Conservation (phyloP, 2,888 invertebrate genomes). For the Imbricaverruca yamaguchii region DNA sequence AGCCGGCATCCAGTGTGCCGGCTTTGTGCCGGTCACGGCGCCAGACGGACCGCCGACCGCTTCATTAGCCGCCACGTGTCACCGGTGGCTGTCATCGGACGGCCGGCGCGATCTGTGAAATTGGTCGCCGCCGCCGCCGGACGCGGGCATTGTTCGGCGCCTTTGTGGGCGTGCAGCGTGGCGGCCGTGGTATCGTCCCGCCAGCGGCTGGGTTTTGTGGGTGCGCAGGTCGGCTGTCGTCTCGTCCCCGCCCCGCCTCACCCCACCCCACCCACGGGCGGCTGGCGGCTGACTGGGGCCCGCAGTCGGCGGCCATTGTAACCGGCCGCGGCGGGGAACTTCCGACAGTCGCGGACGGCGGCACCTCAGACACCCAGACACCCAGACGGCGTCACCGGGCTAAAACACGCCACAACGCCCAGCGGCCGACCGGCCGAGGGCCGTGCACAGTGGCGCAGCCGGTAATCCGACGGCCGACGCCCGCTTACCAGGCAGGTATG, state of each 20-base stretch:
- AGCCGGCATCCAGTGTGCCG: no score
- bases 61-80: no score
- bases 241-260: no score
- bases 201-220: neutral
- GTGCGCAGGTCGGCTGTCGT: no score
- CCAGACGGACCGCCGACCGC: no score
- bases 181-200: neutral
- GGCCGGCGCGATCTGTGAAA: neutral
- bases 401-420: neutral
- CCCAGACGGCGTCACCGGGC: neutral
- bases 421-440: neutral
- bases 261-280: neutral
- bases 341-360: neutral
- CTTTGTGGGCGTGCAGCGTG: neutral
- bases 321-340: neutral
- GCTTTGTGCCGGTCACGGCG: no score
- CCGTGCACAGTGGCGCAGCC: neutral
- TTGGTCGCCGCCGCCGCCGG: neutral
- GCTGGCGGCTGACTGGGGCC: neutral
- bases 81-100: neutral
- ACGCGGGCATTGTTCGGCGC: neutral
- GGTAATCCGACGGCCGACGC: neutral
- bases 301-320: neutral
- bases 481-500: neutral
- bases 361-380: no score